Evolutionary conservation across 2,888 invertebrate genomes (phyloP).

Genomic region (Andricus quercusramuli): DNA sequence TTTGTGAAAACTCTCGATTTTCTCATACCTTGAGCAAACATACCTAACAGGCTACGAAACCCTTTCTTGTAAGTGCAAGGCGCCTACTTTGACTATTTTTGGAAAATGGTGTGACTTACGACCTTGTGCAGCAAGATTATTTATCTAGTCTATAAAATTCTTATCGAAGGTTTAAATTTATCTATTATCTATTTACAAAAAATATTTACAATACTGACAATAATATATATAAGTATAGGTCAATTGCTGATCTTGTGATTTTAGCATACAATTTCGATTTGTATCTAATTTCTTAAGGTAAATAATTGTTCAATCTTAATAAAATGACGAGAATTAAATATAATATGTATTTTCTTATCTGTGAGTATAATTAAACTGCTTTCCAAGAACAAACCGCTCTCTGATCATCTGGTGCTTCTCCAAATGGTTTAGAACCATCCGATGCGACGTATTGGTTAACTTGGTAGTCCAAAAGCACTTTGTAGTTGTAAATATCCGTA

Average conservation of each 20-base stretch:
- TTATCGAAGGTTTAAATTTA: not conserved
- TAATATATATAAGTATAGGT: not conserved
- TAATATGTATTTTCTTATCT: constrained; percentile 3
- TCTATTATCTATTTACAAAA: constrained; percentile 35
- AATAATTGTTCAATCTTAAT: not conserved
- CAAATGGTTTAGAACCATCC: constrained; percentile 88
- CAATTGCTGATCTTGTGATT: not conserved
- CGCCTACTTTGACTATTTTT: no score
- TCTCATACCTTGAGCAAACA: no score
- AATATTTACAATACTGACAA: constrained; percentile 8
- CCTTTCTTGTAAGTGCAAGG: no score
- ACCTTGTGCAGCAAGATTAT: not conserved
- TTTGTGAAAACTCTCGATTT: no score
- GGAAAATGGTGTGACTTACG: no score
- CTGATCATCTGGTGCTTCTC: constrained; percentile 87
- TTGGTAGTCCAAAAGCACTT: constrained; percentile 88
- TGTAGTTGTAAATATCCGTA: constrained; percentile 88
- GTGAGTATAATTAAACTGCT: constrained; percentile 69
- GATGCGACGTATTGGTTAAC: constrained; percentile 88
- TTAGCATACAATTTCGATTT: not conserved
- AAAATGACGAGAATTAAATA: not conserved
- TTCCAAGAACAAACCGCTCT: constrained; percentile 91
- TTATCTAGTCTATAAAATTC: not conserved
- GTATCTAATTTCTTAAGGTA: not conserved
- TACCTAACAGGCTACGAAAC: no score